Percentiles rank a stretch among this genome's conserved stretches.
Conservation (phyloP, 2,888 invertebrate species). For the Aphidoletes aphidimyza region DNA sequence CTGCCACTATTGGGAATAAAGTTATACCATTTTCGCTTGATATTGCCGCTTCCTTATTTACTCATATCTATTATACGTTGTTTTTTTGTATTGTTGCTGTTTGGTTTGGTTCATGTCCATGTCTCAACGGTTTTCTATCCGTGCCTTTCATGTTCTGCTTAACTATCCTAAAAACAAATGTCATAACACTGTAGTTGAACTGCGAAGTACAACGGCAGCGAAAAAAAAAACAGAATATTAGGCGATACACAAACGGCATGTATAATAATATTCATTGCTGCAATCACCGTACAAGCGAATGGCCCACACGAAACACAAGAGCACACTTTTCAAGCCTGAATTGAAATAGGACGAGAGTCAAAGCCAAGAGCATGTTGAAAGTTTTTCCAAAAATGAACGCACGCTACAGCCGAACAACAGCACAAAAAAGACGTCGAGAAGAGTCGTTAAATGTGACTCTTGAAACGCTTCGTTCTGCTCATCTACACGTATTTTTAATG, state of each 20-base stretch:
- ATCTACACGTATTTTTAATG: constrained; percentile 51
- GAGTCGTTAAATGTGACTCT: constrained; percentile 31
- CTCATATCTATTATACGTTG: neutral
- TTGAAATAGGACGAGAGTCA: neutral
- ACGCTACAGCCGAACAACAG: too few relatives aligned
- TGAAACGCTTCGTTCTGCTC: constrained; percentile 49
- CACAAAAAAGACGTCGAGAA: neutral
- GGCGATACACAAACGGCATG: constrained; percentile 17
- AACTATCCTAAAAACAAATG: constrained; percentile 47
- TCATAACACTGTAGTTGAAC: constrained; percentile 13
- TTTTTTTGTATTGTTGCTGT: neutral
- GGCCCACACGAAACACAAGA: neutral
- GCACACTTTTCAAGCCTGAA: too few relatives aligned
- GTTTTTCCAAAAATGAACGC: too few relatives aligned
- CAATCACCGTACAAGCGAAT: neutral
- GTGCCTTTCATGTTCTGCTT: constrained; percentile 33
- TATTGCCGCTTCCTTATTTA: neutral
- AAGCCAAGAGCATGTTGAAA: neutral
- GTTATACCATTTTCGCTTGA: neutral
- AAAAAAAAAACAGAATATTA: constrained; percentile 2
- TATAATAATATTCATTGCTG: constrained; percentile 48
- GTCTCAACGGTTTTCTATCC: neutral
- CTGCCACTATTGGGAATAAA: constrained; percentile 29
- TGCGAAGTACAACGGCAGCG: too few relatives aligned
- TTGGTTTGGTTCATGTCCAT: too few relatives aligned